These are phyloP conservation scores for Microplitis deprimator DNA, from an alignment of 2,888 invertebrate genomes.

Conservation along the genomic window DNA sequence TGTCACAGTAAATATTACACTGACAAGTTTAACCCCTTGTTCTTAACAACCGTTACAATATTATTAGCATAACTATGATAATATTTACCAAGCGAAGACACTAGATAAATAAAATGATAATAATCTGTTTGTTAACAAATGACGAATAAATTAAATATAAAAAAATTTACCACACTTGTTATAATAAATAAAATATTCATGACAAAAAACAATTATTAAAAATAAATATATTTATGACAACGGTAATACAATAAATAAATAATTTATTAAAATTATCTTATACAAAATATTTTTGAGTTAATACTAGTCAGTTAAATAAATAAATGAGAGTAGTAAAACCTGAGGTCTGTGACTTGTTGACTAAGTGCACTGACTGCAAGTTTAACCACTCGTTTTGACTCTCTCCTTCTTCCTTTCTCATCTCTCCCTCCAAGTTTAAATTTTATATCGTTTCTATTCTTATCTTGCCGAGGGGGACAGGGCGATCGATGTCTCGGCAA, in stretches of 20 bases:
- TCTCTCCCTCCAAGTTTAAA: constrained; percentile 25
- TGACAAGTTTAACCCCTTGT: not conserved
- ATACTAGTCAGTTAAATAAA: not conserved
- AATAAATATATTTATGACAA: too few species aligned
- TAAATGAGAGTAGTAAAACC: constrained; percentile 12
- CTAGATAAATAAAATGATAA: not conserved
- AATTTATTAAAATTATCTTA: not conserved
- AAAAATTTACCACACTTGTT: too few species aligned
- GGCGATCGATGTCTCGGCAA: constrained; percentile 37
- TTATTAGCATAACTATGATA: not conserved
- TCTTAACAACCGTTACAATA: not conserved
- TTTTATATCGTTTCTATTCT: constrained; percentile 40
- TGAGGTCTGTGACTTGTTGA: constrained; percentile 11
- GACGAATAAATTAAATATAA: too few species aligned
- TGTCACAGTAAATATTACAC: not conserved
- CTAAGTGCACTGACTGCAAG: constrained; percentile 29
- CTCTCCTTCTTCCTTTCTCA: constrained; percentile 11
- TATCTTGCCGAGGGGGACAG: constrained; percentile 40
- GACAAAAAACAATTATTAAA: too few species aligned
- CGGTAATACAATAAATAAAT: too few species aligned
- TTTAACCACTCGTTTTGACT: constrained; percentile 19
- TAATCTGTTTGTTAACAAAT: too few species aligned
- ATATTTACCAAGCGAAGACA: not conserved
- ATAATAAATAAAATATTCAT: too few species aligned
- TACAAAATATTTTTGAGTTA: not conserved